phyloP scores from a whole-genome alignment of 2,888 invertebrate genomes.

The Anticlea derivata region DNA sequence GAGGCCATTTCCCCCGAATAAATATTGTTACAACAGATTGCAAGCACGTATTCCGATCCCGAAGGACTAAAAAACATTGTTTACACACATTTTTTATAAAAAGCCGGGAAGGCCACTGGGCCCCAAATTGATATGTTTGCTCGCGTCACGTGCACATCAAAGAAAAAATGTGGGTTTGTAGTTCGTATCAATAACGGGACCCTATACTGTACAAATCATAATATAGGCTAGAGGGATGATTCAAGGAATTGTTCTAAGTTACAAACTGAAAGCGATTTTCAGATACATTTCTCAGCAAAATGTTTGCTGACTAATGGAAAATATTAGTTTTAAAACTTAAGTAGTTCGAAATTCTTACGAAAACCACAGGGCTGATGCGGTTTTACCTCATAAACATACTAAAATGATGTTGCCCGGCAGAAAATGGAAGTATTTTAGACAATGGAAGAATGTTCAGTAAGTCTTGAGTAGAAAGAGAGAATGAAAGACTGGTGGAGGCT shows the following conservation, averaged over 20 bases:
- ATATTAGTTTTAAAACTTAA: neutral
- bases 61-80: conserved; percentile 36
- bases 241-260: conserved; percentile 29
- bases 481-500: too few relatives aligned
- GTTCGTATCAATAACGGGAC: conserved; percentile 66
- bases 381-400: too few relatives aligned
- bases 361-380: too few relatives aligned
- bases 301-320: too few relatives aligned
- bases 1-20: conserved; percentile 21
- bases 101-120: conserved; percentile 28
- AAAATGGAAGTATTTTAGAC: too few relatives aligned
- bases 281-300: too few relatives aligned
- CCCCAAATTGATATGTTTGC: conserved; percentile 70
- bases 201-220: conserved; percentile 71
- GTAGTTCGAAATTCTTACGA: too few relatives aligned
- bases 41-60: conserved; percentile 32
- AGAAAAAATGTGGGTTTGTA: conserved; percentile 66
- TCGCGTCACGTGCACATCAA: conserved; percentile 65
- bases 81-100: conserved; percentile 34
- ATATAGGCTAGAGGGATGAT: conserved; percentile 50
- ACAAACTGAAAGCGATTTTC: conserved; percentile 16
- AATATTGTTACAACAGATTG: conserved; percentile 37
- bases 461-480: too few relatives aligned
- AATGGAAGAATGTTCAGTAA: too few relatives aligned
- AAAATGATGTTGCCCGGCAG: too few relatives aligned